phyloP scores from a whole-genome alignment of 2,888 invertebrate genomes.

The Rhorus exstirpatorius region DNA sequence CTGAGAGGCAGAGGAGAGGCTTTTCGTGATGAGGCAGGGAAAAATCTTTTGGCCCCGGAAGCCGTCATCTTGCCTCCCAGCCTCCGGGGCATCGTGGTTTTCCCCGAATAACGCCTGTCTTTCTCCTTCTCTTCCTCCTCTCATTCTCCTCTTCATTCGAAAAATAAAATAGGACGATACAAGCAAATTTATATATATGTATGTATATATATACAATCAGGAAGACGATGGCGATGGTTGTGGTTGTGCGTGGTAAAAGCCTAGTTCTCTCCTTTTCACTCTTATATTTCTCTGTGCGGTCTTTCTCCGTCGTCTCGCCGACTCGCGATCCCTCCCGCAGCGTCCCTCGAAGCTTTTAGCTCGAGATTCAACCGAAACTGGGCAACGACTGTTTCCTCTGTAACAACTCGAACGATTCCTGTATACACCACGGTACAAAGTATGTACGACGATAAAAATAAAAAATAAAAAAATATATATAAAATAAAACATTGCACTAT shows the following conservation, averaged over 20 bases:
- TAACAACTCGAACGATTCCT: conserved; percentile 40
- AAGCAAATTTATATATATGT: neutral
- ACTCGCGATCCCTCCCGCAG: neutral
- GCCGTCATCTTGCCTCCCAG: conserved; percentile 12
- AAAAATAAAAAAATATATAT: conserved; percentile 7
- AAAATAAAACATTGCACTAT: neutral
- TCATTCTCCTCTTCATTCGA: conserved; percentile 10
- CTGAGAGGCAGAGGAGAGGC: conserved; percentile 50
- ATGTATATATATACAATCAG: neutral
- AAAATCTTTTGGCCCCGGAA: conserved; percentile 59
- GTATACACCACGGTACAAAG: neutral
- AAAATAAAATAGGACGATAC: conserved; percentile 52
- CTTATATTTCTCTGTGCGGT: conserved; percentile 17
- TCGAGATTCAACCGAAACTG: conserved; percentile 65
- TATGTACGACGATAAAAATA: conserved; percentile 4
- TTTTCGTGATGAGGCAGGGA: conserved; percentile 51
- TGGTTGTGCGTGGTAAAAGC: conserved; percentile 54
- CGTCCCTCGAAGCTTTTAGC: conserved; percentile 61
- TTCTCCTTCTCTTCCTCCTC: conserved; percentile 2
- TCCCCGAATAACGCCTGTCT: conserved; percentile 34
- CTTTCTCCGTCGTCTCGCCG: conserved; percentile 4
- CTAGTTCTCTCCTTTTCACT: conserved; percentile 31
- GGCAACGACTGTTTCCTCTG: conserved; percentile 59
- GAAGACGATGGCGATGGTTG: neutral
- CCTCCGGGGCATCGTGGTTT: conserved; percentile 18